Evolutionary conservation across 2,888 invertebrate species (phyloP), one percentile per base, ranked within the genome.

Genomic region (Tryphoninae sp.): DNA sequence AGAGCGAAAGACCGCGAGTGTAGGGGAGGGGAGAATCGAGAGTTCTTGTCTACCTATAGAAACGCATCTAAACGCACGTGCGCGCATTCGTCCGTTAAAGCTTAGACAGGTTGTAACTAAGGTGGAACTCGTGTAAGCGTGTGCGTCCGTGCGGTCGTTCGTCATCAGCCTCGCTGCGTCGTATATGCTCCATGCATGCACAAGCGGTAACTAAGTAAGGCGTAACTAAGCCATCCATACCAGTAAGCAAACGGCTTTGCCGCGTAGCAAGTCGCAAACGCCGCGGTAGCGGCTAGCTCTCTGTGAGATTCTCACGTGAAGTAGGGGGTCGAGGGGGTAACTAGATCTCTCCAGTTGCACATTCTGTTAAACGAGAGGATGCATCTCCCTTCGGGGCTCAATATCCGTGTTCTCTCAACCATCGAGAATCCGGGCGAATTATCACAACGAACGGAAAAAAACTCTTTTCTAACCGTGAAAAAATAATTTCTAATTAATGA

Each of bases 181-280:
- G 40, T 7, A 40, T 75, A 19, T 45, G 40, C 42, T 40, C 61
- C 62, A 51, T 16, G 16, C 19, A 55, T 19, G 19, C 65, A 59
- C 80, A 65, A 23, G 53, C 51, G 26, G 71, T 67, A 71, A 76
- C 75, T 76, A 75, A 77, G 78, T 83, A 84, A 84, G 72, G 83
- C 75, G 81, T 6, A 80, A 80, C 81, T 82, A 83, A 84, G 83
- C 84, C 82, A 83, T 83, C 64, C 42, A 62, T 62, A 65, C 22
- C 23, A 13, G 23, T 19, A 33, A 16, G 49, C 49, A 68, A n/a
- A 68, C 55, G 69, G 58, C 33, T 68, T 68, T 68, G 33, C 51
- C 16, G 33, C 23, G 13, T 33, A 69, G 55, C 22, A 69, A 55
- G 2, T 58, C 40, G 19, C 62, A 11, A 55, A 62, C 78, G 45